A percentile compares a stretch with the other conserved stretches of the same genome.
These are phyloP conservation scores for Colinus virginianus DNA, from an alignment of 2,113 vertebrate genomes.

Conservation along the genomic window DNA sequence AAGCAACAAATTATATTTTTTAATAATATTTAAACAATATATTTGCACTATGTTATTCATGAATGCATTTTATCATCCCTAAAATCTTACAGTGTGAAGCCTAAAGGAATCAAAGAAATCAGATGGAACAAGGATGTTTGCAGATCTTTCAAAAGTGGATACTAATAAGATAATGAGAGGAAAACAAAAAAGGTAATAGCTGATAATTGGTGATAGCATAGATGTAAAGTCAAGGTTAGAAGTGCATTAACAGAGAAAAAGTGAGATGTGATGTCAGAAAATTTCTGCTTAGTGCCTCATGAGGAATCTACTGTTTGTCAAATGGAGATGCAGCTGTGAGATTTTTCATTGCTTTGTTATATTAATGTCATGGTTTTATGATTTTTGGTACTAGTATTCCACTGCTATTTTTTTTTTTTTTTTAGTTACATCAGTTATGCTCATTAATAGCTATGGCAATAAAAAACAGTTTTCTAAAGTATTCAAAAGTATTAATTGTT, in stretches of 20 bases:
- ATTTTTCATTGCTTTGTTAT: not conserved
- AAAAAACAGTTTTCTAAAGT: not conserved
- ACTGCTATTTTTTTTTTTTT: not conserved
- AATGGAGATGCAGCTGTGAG: not conserved
- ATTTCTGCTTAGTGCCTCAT: not conserved
- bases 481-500: not conserved
- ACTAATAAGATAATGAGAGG: not conserved
- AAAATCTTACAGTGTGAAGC: not conserved
- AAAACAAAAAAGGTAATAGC: not conserved
- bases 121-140: accelerated
- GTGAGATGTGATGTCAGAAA: not conserved
- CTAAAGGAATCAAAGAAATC: not conserved
- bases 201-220: not conserved
- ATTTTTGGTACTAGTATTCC: too few species aligned
- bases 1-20: not conserved
- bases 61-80: not conserved
- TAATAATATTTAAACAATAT: not conserved
- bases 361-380: too few species aligned
- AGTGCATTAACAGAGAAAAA: not conserved
- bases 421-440: not conserved
- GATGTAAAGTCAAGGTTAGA: not conserved
- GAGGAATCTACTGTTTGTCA: not conserved
- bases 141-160: not conserved
- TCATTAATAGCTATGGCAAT: not conserved
- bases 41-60: not conserved